These are phyloP conservation scores for Passerina amoena DNA, from an alignment of 2,113 vertebrate species.

Conservation along the genomic window DNA sequence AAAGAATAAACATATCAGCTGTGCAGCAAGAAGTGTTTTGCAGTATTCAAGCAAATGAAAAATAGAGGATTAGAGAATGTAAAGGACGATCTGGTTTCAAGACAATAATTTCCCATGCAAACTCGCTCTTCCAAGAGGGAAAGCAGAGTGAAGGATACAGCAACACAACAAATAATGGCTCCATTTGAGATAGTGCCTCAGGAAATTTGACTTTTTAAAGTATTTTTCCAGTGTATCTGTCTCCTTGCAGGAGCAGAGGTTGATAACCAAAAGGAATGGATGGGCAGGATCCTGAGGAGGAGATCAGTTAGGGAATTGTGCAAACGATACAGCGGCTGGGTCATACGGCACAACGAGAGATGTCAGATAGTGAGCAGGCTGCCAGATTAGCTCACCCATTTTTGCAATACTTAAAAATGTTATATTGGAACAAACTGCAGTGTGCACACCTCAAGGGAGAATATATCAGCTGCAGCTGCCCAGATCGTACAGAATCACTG, in stretches of 20 bases:
- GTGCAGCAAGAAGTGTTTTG: not conserved
- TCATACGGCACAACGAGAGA: not conserved
- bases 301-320: not conserved
- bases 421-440: not conserved
- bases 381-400: not conserved
- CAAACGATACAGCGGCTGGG: not conserved
- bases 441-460: not conserved
- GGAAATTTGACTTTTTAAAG: conserved; percentile 27
- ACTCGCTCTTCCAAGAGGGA: not conserved
- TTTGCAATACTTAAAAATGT: not conserved
- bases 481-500: not conserved
- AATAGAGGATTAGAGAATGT: not conserved
- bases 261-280: conserved; percentile 33
- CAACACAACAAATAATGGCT: not conserved
- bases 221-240: not conserved
- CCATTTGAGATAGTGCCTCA: not conserved
- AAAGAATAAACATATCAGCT: not conserved
- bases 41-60: not conserved
- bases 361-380: not conserved
- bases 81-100: not conserved
- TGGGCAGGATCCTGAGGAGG: not conserved
- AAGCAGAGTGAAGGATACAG: not conserved
- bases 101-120: not conserved
- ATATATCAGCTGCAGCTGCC: not conserved
- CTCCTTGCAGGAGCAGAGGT: not conserved